Percentiles rank a stretch among this genome's conserved stretches.
Conservation (phyloP, 2,113 vertebrate genomes). For the Pontoporia blainvillei region DNA sequence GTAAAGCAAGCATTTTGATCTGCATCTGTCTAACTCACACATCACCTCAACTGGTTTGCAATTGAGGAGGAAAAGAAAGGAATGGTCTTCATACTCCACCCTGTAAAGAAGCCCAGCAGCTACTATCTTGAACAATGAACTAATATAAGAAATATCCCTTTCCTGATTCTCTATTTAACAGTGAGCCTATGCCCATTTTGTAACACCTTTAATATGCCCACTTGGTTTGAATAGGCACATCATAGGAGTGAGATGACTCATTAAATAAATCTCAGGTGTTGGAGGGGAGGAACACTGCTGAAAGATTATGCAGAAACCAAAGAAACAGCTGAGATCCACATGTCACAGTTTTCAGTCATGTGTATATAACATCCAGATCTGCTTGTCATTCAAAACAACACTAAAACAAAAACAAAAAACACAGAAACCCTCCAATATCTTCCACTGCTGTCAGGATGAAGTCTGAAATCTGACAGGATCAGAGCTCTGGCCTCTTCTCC, state of each 20-base stretch:
- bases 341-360: not conserved
- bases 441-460: not conserved
- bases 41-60: not conserved
- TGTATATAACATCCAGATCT: not conserved
- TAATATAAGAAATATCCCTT: not conserved
- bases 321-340: constrained; percentile 43
- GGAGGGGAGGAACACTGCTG: not conserved
- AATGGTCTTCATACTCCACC: not conserved
- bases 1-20: not conserved
- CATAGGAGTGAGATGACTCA: not conserved
- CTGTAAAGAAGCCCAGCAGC: not conserved
- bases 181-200: not conserved
- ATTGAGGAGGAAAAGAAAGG: not conserved
- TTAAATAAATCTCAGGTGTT: constrained; percentile 51
- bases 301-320: constrained; percentile 19
- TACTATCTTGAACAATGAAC: not conserved
- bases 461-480: not conserved
- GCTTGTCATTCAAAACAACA: not conserved
- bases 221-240: not conserved
- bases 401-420: not conserved
- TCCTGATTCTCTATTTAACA: not conserved
- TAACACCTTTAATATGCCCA: not conserved
- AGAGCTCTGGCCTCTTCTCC: not conserved
- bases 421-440: not conserved
- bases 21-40: not conserved